Evolutionary conservation across 35 echinoderm and acorn worm species (phyloP), one percentile per base, ranked within the genome.

Genomic region (Antedon bifida): DNA sequence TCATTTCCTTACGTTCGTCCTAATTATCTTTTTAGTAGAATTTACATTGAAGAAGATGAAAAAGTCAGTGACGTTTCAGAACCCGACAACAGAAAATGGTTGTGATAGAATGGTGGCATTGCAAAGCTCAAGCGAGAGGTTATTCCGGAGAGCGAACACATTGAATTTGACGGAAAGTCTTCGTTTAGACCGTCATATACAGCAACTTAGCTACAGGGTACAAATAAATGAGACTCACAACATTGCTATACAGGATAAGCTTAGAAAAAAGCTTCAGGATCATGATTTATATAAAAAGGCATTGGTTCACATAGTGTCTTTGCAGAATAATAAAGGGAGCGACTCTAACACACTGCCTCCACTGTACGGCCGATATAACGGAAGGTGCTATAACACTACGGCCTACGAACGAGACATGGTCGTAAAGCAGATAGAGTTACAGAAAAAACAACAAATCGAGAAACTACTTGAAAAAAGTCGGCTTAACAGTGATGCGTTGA

Each of bases 151-250:
- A 46, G 91, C 91, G 3, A 84, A 46, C 73, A 93, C 81, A 5
- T 80, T 93, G 26, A 93, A 93, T 75, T 45, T 74, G 19, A 83
- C 89, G 87, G 91, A 93, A 78, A 81, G 87, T 77, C 74, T 89
- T 23, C 83, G 84, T 26, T 74, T 93, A 0, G 80, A 82, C 31
- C 29, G 87, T 26, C n/a, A 46, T 31, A 86, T 79, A 16, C 79
- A 81, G 34, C 91, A 93, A 82, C 77, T 93, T 31, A 80, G 86
- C 29, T 88, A 75, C 77, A 89, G 77, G 35, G 39, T 89, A 28
- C 51, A 87, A 2, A 46, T 89, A 36, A 75, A 85, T 42, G 83
- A 85, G 29, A 77, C 78, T 5, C 80, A 89, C 3, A 46, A 84
- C 42, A 80, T 89, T 30, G 74, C 80, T n/a, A 46, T 93, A 0